Evolutionary conservation across 2,888 invertebrate genomes (phyloP).

Genomic region (Caradrina kadenii): DNA sequence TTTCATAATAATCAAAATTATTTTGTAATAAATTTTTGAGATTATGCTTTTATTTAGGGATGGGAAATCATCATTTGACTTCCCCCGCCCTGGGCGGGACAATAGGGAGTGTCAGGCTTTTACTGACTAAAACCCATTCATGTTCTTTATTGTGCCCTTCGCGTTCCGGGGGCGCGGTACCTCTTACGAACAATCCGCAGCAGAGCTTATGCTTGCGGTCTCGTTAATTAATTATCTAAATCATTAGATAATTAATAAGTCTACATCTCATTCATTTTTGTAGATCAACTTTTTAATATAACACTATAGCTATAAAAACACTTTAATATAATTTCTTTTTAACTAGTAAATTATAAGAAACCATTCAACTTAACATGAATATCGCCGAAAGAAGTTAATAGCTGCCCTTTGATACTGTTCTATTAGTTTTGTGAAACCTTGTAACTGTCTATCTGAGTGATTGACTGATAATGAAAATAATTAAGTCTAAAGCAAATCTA

Average conservation of each 20-base stretch:
- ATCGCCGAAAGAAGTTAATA: constrained; percentile 16
- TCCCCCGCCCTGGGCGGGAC: too few relatives aligned
- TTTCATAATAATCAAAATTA: too few relatives aligned
- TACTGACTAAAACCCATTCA: too few relatives aligned
- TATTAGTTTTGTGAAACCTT: constrained; percentile 39
- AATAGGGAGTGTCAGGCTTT: too few relatives aligned
- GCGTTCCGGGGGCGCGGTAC: too few relatives aligned
- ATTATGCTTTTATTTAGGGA: too few relatives aligned
- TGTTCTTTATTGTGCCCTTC: too few relatives aligned
- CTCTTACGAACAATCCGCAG: too few relatives aligned
- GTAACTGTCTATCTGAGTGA: constrained; percentile 32
- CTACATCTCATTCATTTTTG: neutral
- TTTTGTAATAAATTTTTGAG: too few relatives aligned
- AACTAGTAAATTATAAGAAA: constrained; percentile 15
- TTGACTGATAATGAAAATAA: constrained; percentile 39
- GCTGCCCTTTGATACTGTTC: constrained; percentile 5
- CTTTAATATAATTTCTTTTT: neutral
- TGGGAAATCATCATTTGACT: too few relatives aligned
- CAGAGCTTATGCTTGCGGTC: too few relatives aligned
- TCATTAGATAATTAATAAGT: neutral
- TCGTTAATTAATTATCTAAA: too few relatives aligned
- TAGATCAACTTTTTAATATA: neutral
- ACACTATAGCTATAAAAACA: neutral
- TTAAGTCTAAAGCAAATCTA: constrained; percentile 33
- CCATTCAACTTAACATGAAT: constrained; percentile 19